Conservation (phyloP, 1,140 invertebrate genomes). For the Sarcophaga bullata region DNA sequence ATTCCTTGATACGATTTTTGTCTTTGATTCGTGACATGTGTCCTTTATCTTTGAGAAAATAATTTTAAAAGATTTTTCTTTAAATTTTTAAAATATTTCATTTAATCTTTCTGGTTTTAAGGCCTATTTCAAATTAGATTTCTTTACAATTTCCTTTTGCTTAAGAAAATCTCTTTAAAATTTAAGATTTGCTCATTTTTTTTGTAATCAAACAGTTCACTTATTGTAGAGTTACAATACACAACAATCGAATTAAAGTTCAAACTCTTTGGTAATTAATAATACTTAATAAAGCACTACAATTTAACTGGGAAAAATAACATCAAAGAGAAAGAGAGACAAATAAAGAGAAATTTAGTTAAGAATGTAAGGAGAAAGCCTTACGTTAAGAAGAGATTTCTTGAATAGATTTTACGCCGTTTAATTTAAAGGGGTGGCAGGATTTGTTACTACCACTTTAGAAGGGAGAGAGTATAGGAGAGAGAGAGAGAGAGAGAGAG, state of each 20-base stretch:
- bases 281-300: background rate
- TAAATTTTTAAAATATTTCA: no score
- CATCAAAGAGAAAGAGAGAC: background rate
- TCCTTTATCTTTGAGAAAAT: no score
- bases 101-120: no score
- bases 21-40: no score
- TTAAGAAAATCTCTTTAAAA: no score
- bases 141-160: no score
- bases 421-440: background rate
- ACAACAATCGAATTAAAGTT: background rate
- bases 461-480: background rate
- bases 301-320: background rate
- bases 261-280: conserved; percentile 14
- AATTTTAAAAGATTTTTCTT: no score
- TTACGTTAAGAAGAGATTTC: background rate
- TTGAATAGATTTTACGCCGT: background rate
- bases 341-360: background rate
- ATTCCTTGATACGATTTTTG: no score
- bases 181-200: no score
- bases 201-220: no score
- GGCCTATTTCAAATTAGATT: no score
- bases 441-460: background rate
- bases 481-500: background rate
- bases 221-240: no score
- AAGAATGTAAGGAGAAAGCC: background rate